Evolutionary conservation across 2,888 invertebrate genomes (phyloP), one percentile per base, ranked within the genome.

Genomic region (Luffia ferchaultella): DNA sequence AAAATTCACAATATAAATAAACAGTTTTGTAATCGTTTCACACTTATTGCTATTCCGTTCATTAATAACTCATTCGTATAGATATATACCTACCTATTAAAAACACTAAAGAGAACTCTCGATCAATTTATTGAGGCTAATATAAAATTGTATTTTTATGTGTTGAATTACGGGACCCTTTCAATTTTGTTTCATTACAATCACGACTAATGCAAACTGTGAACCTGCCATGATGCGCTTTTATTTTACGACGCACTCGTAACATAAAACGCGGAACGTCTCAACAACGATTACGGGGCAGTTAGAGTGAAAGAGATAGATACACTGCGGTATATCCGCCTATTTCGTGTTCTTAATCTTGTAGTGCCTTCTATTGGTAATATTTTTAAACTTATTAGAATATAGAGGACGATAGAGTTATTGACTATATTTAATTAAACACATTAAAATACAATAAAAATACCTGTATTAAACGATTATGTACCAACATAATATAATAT

Each of bases 231-330:
- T 73, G 78, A 82, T 83, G 83, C 83, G 80, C 82, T 82, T 83
- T 83, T 82, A 83, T 83, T 82, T 82, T 80, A 82, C 71, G 79
- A 73, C 62, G 62, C 58, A 71, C 79, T 82, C 80, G 69, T 83
- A 77, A 83, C 80, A 82, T 82, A 78, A 82, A 83, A 71, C 66
- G 70, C 59, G 67, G 68, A 76, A 80, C 78, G 76, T 79, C 80
- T 82, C 73, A 79, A 80, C 79, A 79, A 72, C 68, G 67, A 67
- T 73, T 70, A 73, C 65, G 65, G 61, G 60, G 54, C 59, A 60
- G 65, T 70, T 70, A 65, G 70, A 62, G 67, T 54, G 63, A 70
- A 56, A 62, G 60, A 53, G 67, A 69, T 52, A 52, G 59, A 30
- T 30, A 30, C 12, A 30, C 12, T 30, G 5, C 30, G 30, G 12